Conservation (phyloP, 1,140 invertebrate species). For the Scaptomyza pallida region DNA sequence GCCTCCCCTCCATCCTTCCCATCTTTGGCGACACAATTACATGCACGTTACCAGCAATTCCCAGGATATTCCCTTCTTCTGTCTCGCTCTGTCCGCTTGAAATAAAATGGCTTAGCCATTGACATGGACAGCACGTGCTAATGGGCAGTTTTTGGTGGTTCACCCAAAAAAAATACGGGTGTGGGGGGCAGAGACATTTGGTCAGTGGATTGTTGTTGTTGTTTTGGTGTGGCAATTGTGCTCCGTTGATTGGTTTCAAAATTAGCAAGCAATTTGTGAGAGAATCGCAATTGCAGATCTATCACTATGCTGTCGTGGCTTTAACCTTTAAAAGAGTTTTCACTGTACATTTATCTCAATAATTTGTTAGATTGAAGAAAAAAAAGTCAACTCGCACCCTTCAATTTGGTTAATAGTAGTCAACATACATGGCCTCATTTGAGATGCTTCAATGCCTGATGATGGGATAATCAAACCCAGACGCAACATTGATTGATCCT, state of each 20-base stretch:
- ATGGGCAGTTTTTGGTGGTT: constrained; percentile 56
- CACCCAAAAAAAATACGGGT: background rate
- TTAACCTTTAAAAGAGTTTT: background rate
- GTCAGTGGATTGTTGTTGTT: constrained; percentile 9
- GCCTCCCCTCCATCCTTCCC: constrained; percentile 23
- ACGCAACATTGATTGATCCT: constrained; percentile 61
- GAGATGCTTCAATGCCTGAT: background rate
- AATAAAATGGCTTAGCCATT: constrained; percentile 62
- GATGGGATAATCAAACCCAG: constrained; percentile 11
- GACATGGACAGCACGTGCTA: constrained; percentile 74
- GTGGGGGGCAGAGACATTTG: background rate
- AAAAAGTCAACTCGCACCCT: no score
- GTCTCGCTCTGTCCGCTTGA: background rate
- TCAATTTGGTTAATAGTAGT: constrained; percentile 21
- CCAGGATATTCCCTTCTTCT: background rate
- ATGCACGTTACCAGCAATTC: constrained; percentile 53
- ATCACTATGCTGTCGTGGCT: background rate
- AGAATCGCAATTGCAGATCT: constrained; percentile 9
- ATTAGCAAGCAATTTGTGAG: constrained; percentile 46
- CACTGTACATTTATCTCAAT: background rate
- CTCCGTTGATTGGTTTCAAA: constrained; percentile 35
- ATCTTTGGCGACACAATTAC: constrained; percentile 74
- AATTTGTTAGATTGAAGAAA: no score
- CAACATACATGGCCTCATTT: constrained; percentile 35
- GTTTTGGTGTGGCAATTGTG: constrained; percentile 18